phyloP scores from a whole-genome alignment of 2,797 vertebrate genomes.

The Poecilia picta region DNA sequence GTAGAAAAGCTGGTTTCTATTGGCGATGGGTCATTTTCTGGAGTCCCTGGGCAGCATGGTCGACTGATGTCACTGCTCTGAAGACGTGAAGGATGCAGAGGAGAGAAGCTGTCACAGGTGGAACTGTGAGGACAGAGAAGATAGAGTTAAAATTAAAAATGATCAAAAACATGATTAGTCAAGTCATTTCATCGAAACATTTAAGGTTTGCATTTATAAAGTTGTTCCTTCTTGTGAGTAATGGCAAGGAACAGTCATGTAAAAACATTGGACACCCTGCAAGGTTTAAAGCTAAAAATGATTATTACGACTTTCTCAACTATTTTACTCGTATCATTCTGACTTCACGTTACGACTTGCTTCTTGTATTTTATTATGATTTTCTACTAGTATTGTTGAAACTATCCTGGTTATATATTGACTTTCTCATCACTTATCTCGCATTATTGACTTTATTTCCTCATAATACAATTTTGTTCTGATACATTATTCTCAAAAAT shows the following conservation, averaged over 20 bases:
- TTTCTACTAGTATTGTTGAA: too few species aligned
- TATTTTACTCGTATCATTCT: too few species aligned
- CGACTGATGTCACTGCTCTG: not conserved
- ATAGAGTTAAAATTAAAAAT: too few species aligned
- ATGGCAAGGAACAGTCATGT: not conserved
- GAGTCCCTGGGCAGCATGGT: not conserved
- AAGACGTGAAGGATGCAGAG: constrained; percentile 14
- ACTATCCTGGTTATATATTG: too few species aligned
- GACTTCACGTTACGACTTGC: too few species aligned
- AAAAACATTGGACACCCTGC: not conserved
- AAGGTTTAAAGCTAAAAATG: not conserved
- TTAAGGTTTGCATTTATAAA: not conserved
- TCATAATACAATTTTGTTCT: too few species aligned
- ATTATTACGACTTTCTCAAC: too few species aligned
- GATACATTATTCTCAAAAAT: too few species aligned
- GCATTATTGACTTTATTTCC: too few species aligned
- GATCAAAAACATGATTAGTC: not conserved
- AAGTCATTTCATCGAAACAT: not conserved
- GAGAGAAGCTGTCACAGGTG: constrained; percentile 28
- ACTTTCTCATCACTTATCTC: too few species aligned
- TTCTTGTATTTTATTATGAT: too few species aligned
- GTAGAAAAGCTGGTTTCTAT: constrained; percentile 1
- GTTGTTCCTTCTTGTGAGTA: not conserved
- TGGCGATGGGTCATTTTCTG: constrained; percentile 10
- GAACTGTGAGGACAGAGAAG: constrained; percentile 29